Conservation (phyloP, 2,113 vertebrate species). For the Gila orcuttii region DNA sequence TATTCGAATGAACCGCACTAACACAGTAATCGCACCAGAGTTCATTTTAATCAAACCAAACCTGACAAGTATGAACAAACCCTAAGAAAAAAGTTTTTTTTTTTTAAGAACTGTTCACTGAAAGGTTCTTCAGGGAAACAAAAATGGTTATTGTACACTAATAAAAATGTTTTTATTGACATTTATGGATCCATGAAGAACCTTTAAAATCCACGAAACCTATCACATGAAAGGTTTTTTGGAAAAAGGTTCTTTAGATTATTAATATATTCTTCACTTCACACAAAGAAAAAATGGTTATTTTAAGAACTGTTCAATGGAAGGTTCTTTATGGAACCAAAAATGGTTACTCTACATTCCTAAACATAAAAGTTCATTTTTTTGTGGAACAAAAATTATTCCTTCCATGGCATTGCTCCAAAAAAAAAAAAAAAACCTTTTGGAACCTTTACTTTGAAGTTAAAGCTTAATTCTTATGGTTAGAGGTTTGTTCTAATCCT, state of each 20-base stretch:
- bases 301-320: too few species aligned
- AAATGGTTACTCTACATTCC: neutral
- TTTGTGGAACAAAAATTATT: neutral
- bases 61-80: too few species aligned
- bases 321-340: neutral
- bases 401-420: neutral
- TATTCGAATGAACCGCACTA: too few species aligned
- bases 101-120: too few species aligned
- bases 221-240: neutral
- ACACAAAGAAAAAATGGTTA: too few species aligned
- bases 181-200: neutral
- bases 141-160: too few species aligned
- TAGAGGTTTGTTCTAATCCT: neutral
- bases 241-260: neutral
- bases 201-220: neutral
- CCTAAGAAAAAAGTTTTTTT: too few species aligned
- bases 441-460: neutral
- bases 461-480: neutral
- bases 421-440: neutral
- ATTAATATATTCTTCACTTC: too few species aligned
- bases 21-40: too few species aligned
- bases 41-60: too few species aligned
- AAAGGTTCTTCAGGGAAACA: too few species aligned
- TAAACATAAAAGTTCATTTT: too few species aligned
- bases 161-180: neutral